A percentile compares a stretch with the other conserved stretches of the same genome.
phyloP scores from a whole-genome alignment of 2,113 vertebrate species.

The Arenaria interpres region DNA sequence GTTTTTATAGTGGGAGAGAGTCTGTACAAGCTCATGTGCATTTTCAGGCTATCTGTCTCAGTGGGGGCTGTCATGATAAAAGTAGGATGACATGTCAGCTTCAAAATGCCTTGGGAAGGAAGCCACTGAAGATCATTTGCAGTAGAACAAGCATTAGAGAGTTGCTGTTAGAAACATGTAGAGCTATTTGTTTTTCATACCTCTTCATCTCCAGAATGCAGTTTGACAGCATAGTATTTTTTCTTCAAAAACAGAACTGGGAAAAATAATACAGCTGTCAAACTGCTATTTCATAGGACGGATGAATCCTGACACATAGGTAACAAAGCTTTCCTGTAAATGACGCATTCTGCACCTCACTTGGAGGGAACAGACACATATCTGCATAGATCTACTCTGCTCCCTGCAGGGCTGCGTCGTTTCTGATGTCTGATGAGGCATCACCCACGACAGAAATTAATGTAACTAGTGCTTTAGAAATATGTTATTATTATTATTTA shows the following conservation, averaged over 20 bases:
- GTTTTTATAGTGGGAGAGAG: not conserved
- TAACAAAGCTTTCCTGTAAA: not conserved
- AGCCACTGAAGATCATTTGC: not conserved
- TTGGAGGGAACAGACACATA: not conserved
- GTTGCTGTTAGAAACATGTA: not conserved
- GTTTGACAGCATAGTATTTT: constrained; percentile 29
- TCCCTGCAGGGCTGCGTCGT: not conserved
- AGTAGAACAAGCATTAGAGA: not conserved
- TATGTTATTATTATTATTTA: not conserved
- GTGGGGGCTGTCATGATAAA: not conserved
- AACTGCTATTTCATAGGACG: not conserved
- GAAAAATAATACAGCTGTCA: constrained; percentile 14
- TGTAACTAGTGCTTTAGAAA: not conserved
- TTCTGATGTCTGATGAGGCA: not conserved
- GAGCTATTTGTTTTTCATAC: constrained; percentile 22
- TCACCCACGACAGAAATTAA: not conserved
- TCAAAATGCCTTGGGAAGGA: not conserved
- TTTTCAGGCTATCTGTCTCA: not conserved
- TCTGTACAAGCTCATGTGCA: not conserved
- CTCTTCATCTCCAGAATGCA: not conserved
- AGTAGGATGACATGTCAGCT: not conserved
- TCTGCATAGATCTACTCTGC: not conserved
- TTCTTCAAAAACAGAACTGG: not conserved
- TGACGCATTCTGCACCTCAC: fast-evolving
- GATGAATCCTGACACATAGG: not conserved